These are phyloP conservation scores for Cephus pulcher DNA, from an alignment of 2,888 invertebrate genomes.

Conservation along the genomic window DNA sequence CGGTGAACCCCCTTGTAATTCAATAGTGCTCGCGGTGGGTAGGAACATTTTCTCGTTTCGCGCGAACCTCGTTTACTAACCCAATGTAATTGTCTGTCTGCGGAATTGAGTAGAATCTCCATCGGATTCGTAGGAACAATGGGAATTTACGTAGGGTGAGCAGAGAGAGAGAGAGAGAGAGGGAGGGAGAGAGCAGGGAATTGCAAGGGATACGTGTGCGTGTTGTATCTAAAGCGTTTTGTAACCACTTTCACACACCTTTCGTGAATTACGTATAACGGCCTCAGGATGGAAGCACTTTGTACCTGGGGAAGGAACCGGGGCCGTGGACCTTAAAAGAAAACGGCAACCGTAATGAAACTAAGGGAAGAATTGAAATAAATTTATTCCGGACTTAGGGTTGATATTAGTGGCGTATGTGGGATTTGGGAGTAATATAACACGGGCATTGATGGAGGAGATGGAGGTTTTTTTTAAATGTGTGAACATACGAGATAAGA, in stretches of 20 bases:
- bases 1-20: background rate
- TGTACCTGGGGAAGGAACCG: background rate
- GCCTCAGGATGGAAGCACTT: background rate
- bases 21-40: background rate
- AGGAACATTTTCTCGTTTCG: background rate
- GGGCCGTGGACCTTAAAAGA: background rate
- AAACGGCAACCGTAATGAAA: background rate
- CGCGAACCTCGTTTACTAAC: background rate
- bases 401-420: background rate
- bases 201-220: background rate
- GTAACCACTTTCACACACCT: slow-evolving; percentile 20
- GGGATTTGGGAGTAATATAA: background rate
- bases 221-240: background rate
- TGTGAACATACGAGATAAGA: background rate
- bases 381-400: background rate
- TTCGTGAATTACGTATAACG: slow-evolving; percentile 27
- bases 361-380: background rate
- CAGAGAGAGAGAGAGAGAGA: background rate
- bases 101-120: background rate
- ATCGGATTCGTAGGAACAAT: background rate
- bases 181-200: background rate
- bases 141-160: background rate
- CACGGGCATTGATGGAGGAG: background rate
- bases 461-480: background rate
- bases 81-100: background rate